phyloP scores from a whole-genome alignment of 1,140 invertebrate species.

The Medauroidea extradentata region DNA sequence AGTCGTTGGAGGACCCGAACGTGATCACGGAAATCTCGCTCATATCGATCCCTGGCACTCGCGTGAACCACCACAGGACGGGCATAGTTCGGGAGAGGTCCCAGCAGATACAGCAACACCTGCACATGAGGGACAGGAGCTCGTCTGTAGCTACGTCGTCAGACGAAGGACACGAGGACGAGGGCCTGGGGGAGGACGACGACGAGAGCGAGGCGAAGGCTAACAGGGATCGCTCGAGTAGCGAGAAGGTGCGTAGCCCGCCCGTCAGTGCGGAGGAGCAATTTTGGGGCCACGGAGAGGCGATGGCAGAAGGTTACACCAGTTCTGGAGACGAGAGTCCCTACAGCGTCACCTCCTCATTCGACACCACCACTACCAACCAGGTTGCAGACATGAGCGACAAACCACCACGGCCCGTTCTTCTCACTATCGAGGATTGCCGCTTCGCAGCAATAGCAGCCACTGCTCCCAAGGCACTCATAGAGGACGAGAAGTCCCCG shows the following conservation, averaged over 20 bases:
- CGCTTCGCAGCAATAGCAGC: slow-evolving; percentile 70
- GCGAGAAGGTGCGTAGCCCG: slow-evolving; percentile 38
- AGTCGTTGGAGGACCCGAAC: slow-evolving; percentile 15
- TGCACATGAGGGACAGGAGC: background rate
- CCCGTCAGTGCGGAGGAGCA: slow-evolving; percentile 1
- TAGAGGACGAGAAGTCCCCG: slow-evolving; percentile 16
- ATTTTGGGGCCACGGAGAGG: slow-evolving; percentile 56
- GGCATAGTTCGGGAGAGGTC: slow-evolving; percentile 48
- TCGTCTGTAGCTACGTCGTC: slow-evolving; percentile 33
- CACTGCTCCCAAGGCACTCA: slow-evolving; percentile 42
- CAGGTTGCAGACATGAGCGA: background rate
- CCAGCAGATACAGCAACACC: slow-evolving; percentile 46
- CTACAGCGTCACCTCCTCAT: background rate
- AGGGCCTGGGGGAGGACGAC: slow-evolving; percentile 43
- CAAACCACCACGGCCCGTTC: slow-evolving; percentile 33
- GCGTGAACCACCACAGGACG: slow-evolving; percentile 16
- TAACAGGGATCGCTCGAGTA: slow-evolving; percentile 44
- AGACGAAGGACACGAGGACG: slow-evolving; percentile 43
- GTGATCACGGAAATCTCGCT: slow-evolving; percentile 54
- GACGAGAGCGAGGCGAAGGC: slow-evolving; percentile 40
- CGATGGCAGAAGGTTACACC: slow-evolving; percentile 56
- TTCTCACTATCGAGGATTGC: slow-evolving; percentile 62
- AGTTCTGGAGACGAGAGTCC: background rate
- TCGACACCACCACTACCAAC: background rate
- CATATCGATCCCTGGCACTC: slow-evolving; percentile 38